Evolutionary conservation across 2,113 vertebrate genomes (phyloP), one percentile per base, ranked within the genome.

Genomic region (Sialia sialis): DNA sequence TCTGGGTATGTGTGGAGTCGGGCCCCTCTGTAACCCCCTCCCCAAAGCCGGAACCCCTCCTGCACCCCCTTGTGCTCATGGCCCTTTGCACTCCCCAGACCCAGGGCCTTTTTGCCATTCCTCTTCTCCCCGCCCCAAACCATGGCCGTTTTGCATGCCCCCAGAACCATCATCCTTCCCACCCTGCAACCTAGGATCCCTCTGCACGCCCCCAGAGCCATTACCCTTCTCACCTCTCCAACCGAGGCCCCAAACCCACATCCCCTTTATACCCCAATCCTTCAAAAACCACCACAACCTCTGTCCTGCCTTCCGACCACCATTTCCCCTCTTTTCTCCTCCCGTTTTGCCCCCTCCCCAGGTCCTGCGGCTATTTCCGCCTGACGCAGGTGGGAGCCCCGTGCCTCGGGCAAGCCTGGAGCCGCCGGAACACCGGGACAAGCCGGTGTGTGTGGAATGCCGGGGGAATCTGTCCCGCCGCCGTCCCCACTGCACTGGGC

Each of bases 331-430:
- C 16, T 16, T 64, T 49, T 52, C 36, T 27, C 23, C n/a, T 21
- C 17, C 22, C 8, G 0, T 44, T 64, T 27, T 8, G 7, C 59
- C 60, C 10, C 3, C 20, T 34, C 6, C 36, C 43, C 56, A 49
- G 98, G 89, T 98, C 98, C 95, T 98, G 98, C n/a, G 96, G 98
- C 90, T 97, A 98, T 94, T 98, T 99, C 95, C 97, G 97, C 41
- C 88, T 99, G 92, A 98, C 97, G 39, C 98, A 97, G 97, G 97
- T 97, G 56, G 98, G 98, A 7, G 41, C 87, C 2, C 97, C 75
- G 4, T 99, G 98, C 86, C 97, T 58, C 4, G 88, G 97, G 84
- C 97, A 76, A 23, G 70, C 97, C 64, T 98, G 98, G 98, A 98
- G 98, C 26, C 96, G 97, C 70, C 96, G 85, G 44, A 95, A 92